Evolutionary conservation across 2,888 invertebrate genomes (phyloP).

Genomic region (Smittia aterrima): DNA sequence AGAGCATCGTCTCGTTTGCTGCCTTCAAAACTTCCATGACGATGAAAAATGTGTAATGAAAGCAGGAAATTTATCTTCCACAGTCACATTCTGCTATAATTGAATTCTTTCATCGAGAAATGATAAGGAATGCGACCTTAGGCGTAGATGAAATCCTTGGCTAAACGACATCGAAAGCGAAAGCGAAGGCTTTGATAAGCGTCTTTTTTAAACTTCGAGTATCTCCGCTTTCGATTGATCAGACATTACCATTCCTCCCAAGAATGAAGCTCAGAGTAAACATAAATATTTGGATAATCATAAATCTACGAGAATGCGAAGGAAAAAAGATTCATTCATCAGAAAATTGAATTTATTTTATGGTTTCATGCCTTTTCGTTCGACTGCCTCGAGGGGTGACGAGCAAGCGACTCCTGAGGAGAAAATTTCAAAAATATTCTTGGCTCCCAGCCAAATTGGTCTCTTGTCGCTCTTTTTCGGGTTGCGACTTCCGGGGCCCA

Average conservation of each 20-base stretch:
- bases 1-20: too few relatives aligned
- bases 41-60: neutral
- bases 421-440: neutral
- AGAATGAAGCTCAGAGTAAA: neutral
- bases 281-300: conserved; percentile 38
- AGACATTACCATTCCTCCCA: neutral
- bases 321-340: conserved; percentile 32
- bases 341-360: conserved; percentile 41
- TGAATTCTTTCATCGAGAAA: conserved; percentile 4
- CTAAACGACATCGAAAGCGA: neutral
- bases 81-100: neutral
- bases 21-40: neutral
- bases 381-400: neutral
- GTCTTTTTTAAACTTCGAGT: neutral
- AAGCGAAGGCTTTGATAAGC: neutral
- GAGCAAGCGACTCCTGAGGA: neutral
- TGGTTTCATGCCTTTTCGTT: conserved; percentile 8
- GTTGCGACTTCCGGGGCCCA: neutral
- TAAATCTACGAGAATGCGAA: conserved; percentile 24
- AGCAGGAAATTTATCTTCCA: neutral
- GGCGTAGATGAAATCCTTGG: neutral
- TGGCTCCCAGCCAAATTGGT: conserved; percentile 18
- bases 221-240: conserved; percentile 18
- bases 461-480: neutral
- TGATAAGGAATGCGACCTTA: neutral